These are phyloP conservation scores for Nansenia antarctica DNA, from an alignment of 2,113 vertebrate species.

Conservation along the genomic window DNA sequence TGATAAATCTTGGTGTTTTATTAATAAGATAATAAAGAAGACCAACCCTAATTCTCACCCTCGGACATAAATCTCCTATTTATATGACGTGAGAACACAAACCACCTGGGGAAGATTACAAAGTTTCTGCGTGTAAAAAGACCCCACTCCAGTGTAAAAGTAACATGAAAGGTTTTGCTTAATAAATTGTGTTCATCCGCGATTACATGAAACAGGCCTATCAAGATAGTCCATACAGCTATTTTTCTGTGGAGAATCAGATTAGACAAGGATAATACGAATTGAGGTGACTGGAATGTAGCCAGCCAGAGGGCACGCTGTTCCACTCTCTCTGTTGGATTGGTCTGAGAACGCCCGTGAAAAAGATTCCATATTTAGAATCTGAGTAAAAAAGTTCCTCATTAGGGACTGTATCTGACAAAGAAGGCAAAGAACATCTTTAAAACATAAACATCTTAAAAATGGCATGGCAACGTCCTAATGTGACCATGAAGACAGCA, in stretches of 20 bases:
- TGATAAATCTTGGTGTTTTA: constrained; percentile 31
- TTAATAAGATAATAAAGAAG: constrained; percentile 33
- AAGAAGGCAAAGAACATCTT: background rate
- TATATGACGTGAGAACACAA: constrained; percentile 1
- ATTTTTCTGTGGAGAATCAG: background rate
- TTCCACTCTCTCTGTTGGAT: background rate
- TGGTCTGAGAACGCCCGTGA: background rate
- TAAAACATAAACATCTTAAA: background rate
- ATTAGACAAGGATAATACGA: background rate
- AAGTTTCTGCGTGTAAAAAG: background rate
- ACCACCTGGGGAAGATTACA: constrained; percentile 3
- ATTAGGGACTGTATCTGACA: background rate
- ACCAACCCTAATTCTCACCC: background rate
- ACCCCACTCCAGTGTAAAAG: background rate
- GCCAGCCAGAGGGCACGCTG: background rate
- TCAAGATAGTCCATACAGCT: background rate
- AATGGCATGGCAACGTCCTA: too few species aligned
- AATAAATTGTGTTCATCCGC: background rate
- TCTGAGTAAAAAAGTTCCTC: background rate
- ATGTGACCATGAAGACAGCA: too few species aligned
- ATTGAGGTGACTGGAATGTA: background rate
- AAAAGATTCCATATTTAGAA: background rate
- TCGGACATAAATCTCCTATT: background rate
- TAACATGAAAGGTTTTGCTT: background rate
- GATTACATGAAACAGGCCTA: background rate